phyloP scores from a whole-genome alignment of 1,140 invertebrate genomes.

The Drosophila truncata region DNA sequence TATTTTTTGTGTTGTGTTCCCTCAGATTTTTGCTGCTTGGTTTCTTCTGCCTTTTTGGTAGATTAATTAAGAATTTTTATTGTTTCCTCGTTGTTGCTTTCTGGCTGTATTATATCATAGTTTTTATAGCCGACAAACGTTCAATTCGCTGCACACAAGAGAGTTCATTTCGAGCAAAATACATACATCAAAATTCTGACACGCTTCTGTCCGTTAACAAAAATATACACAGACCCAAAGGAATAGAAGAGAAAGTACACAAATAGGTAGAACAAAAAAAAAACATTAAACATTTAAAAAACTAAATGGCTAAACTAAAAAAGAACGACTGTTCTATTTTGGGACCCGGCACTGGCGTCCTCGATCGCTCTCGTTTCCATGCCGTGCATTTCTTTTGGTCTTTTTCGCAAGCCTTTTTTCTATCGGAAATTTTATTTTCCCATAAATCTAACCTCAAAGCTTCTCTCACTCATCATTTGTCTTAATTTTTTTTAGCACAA shows the following conservation, averaged over 20 bases:
- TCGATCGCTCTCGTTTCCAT: slow-evolving; percentile 64
- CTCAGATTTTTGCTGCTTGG: slow-evolving; percentile 43
- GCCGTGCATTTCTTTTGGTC: slow-evolving; percentile 37
- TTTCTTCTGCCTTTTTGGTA: slow-evolving; percentile 51
- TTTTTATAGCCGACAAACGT: slow-evolving; percentile 66
- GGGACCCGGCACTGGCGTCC: slow-evolving; percentile 45
- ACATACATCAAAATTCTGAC: slow-evolving; percentile 74
- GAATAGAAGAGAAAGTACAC: slow-evolving; percentile 32
- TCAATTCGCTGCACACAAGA: slow-evolving; percentile 60
- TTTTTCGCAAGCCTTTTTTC: slow-evolving; percentile 46
- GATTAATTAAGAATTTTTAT: slow-evolving; percentile 75
- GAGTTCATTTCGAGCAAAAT: slow-evolving; percentile 65
- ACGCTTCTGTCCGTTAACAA: slow-evolving; percentile 62
- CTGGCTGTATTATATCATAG: slow-evolving; percentile 63
- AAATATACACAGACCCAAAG: slow-evolving; percentile 40
- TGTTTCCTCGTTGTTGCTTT: slow-evolving; percentile 62
- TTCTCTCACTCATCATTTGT: slow-evolving; percentile 79
- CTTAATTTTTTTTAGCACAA: slow-evolving; percentile 67
- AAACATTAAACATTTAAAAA: slow-evolving; percentile 56
- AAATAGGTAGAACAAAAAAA: slow-evolving; percentile 34
- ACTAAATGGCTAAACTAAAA: slow-evolving; percentile 51
- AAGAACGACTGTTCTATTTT: slow-evolving; percentile 65
- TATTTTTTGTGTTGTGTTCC: slow-evolving; percentile 24
- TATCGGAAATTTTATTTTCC: slow-evolving; percentile 76
- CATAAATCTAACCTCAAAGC: slow-evolving; percentile 80